Evolutionary conservation across 2,113 vertebrate species (phyloP), one percentile per base, ranked within the genome.

Genomic region (Erythrocercus mccallii): DNA sequence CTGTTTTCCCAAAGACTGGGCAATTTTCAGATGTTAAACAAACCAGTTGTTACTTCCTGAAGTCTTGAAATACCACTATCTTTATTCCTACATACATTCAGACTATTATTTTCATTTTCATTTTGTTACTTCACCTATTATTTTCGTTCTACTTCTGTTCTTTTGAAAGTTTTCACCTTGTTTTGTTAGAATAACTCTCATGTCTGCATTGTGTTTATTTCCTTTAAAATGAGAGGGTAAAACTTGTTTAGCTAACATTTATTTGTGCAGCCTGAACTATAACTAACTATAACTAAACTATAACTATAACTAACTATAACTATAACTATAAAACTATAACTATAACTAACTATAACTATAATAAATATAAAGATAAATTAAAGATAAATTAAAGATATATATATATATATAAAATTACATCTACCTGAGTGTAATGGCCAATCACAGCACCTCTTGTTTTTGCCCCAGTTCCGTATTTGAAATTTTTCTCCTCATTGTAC

Each of bases 341-440:
- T n/a, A n/a, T n/a, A n/a, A n/a, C n/a, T n/a, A n/a, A n/a, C n/a
- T n/a, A n/a, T n/a, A n/a, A n/a, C n/a, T n/a, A n/a, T n/a, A n/a
- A n/a, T n/a, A n/a, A n/a, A n/a, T n/a, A n/a, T n/a, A n/a, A n/a
- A n/a, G n/a, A n/a, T n/a, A n/a, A n/a, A n/a, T n/a, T n/a, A n/a
- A n/a, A n/a, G n/a, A n/a, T n/a, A n/a, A n/a, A n/a, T n/a, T n/a
- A n/a, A n/a, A n/a, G n/a, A n/a, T n/a, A n/a, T n/a, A 42, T 37
- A 44, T 10, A 37, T 19, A 16, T 35, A 16, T 19, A 60, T 37
- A 61, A 5, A 66, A 19, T 35, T 35, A 4, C 7, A 86, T 31
- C 4, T 94, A 98, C 98, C 96, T 98, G 98, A 76, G 97, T 98
- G 47, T 96, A 98, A 83, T 97, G 97, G 12, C 96, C 81, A 57